Evolutionary conservation across 2,113 vertebrate genomes (phyloP), one percentile per base, ranked within the genome.

Genomic region (Salvator merianae): DNA sequence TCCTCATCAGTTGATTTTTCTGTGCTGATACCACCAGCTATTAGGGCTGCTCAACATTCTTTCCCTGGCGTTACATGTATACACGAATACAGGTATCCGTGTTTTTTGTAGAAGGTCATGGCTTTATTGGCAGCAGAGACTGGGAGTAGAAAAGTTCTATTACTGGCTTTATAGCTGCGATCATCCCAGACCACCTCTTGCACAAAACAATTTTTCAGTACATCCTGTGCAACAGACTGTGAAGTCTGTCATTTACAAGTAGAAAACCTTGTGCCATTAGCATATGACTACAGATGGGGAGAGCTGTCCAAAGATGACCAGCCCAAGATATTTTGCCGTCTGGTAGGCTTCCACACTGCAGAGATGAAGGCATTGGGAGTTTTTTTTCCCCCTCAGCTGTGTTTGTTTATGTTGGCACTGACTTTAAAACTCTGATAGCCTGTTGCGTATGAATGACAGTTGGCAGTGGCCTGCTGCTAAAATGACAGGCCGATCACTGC

Each of bases 261-360:
- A 71, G 5, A 84, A 84, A 78, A 79, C 20, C 18, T 59, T 47
- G 22, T 32, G 22, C 66, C 5, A 5, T 26, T 12, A 69, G 47
- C 36, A 77, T 69, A 12, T 40, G 53, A 63, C 14, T 24, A 20
- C 40, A 28, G 22, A 18, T 72, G 5, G 12, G 55, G 4, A 59
- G 55, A 59, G 5, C 20, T 20, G 16, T 59, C 16, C 55, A 89
- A 89, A 70, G 73, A 40, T 50, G 87, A 90, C 81, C 28, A 18
- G 77, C 88, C 84, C 84, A 18, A 28, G 53, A 13, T 55, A 55
- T 71, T 36, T 81, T 34, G 55, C 20, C 18, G 18, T 59, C 55
- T 26, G 30, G 22, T 55, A 28, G 6, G 2, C 32, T 14, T 26
- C 68, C 30, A 7, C 18, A 32, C 24, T 24, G 20, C 14, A 59